These are phyloP conservation scores for Camponotus fellah DNA, from an alignment of 2,888 invertebrate genomes.

Conservation along the genomic window DNA sequence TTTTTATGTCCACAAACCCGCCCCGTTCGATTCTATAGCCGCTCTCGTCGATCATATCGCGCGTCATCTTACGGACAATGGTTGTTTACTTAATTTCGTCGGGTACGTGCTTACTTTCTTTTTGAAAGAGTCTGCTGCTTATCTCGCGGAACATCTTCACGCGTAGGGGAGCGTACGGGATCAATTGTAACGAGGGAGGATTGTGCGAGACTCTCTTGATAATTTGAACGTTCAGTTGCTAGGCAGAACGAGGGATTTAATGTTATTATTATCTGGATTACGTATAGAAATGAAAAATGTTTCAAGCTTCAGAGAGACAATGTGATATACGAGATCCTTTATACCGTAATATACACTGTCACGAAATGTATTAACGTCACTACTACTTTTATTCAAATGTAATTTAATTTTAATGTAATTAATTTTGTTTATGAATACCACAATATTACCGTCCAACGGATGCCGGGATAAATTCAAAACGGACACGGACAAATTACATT, in stretches of 20 bases:
- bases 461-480: neutral
- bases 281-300: constrained; percentile 28
- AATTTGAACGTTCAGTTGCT: constrained; percentile 6
- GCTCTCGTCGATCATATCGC: constrained; percentile 51
- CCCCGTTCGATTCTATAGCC: constrained; percentile 33
- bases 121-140: constrained; percentile 23
- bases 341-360: neutral
- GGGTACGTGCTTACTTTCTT: constrained; percentile 27
- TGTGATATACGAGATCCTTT: neutral
- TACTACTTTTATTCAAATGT: neutral
- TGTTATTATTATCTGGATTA: constrained; percentile 33
- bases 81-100: constrained; percentile 53
- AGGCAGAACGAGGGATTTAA: constrained; percentile 24
- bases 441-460: neutral
- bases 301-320: neutral
- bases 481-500: neutral
- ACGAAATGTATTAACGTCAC: neutral
- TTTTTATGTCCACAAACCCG: constrained; percentile 52
- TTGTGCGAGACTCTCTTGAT: constrained; percentile 19
- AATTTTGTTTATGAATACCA: neutral
- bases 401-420: neutral
- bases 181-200: constrained; percentile 31
- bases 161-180: neutral
- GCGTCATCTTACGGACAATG: constrained; percentile 50
- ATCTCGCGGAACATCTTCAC: constrained; percentile 14